Evolutionary conservation across 1,140 invertebrate genomes (phyloP).

Genomic region (Pogonomyrmex californicus): DNA sequence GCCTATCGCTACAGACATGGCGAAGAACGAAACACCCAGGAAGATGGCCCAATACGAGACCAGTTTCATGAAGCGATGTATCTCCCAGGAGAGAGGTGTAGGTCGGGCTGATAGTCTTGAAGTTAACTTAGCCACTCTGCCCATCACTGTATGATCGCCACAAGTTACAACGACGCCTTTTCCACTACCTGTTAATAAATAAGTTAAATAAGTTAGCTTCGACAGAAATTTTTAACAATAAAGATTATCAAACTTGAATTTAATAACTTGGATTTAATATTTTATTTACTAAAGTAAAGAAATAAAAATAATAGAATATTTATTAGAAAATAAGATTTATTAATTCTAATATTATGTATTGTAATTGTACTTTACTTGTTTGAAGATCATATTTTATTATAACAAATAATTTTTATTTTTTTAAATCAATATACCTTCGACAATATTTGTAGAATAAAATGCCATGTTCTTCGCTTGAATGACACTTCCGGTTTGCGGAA

Average conservation of each 20-base stretch:
- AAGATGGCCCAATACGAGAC: constrained; percentile 99
- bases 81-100: constrained; percentile 99
- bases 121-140: constrained; percentile 98
- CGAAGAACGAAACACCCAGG: constrained; percentile 98
- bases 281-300: neutral
- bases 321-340: neutral
- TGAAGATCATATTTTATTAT: neutral
- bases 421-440: constrained; percentile 90
- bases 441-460: constrained; percentile 98
- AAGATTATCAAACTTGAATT: neutral
- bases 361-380: neutral
- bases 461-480: constrained; percentile 98
- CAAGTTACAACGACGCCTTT: constrained; percentile 98
- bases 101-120: constrained; percentile 98
- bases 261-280: neutral
- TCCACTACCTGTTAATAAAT: constrained; percentile 91
- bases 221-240: neutral
- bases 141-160: constrained; percentile 99
- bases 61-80: constrained; percentile 99
- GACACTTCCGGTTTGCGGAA: constrained; percentile 96
- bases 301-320: neutral
- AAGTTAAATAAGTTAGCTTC: neutral
- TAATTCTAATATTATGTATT: neutral
- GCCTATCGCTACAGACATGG: constrained; percentile 98
- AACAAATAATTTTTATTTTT: neutral